Evolutionary conservation across 2,113 vertebrate genomes (phyloP).

Genomic region (Saguinus imperator): DNA sequence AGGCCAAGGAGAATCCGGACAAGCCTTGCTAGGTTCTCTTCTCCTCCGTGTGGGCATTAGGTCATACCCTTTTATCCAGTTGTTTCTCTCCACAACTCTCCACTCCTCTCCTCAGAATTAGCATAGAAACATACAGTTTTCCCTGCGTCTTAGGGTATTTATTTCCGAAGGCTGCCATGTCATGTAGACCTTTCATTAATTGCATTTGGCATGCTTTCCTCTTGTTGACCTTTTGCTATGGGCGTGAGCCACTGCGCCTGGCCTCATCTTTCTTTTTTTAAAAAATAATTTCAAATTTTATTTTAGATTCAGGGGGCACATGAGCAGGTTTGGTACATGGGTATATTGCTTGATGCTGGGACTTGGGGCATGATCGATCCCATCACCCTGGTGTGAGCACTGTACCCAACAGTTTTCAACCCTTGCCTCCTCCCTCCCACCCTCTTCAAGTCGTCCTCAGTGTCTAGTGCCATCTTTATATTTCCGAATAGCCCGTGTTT

Average conservation of each 20-base stretch:
- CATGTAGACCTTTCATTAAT: neutral
- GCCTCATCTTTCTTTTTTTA: neutral
- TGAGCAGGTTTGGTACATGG: too few relatives aligned
- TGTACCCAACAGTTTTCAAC: too few relatives aligned
- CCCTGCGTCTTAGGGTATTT: neutral
- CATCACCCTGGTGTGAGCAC: too few relatives aligned
- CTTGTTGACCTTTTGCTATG: neutral
- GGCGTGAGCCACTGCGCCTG: neutral
- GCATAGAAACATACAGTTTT: neutral
- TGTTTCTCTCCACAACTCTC: neutral
- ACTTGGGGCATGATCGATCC: too few relatives aligned
- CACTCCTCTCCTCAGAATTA: neutral
- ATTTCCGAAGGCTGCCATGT: neutral
- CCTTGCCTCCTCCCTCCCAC: too few relatives aligned
- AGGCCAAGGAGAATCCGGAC: neutral
- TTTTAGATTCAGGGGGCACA: too few relatives aligned
- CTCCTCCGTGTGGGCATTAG: neutral
- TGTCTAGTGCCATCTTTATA: too few relatives aligned
- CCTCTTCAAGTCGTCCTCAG: too few relatives aligned
- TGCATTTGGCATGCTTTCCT: neutral
- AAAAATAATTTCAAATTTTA: too few relatives aligned
- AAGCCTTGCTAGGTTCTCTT: neutral
- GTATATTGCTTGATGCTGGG: too few relatives aligned
- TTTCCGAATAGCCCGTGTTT: too few relatives aligned
- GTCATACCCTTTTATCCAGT: neutral